Evolutionary conservation across 2,888 invertebrate genomes (phyloP), one percentile per base, ranked within the genome.

Genomic region (Phorcus lineatus): DNA sequence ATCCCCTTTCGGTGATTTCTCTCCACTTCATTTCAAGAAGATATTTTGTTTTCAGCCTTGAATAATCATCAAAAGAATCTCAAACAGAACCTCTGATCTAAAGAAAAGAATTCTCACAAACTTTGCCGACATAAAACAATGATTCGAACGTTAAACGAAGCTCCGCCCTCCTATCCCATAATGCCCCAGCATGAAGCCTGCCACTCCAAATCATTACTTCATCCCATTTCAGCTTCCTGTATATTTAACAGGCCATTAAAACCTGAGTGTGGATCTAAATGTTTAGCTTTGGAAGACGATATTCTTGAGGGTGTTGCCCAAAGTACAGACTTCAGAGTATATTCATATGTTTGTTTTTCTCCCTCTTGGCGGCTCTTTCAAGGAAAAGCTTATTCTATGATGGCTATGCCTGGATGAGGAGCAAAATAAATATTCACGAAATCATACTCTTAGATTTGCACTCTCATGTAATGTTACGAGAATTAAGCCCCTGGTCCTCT

Each of bases 331-430:
- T 70, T 70, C 9, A 19, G 36, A 70, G 40, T 36, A 36, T 70
- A 70, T 70, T 70, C 70, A 70, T 40, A 70, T 70, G 70, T 70
- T 70, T 70, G 24, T 70, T 70, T 70, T 70, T 24, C 70, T 70
- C 31, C 40, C 36, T 13, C 28, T 24, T 13, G 28, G 24, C 62
- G 13, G 62, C 36, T 19, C 70, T 70, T 70, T 40, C 70, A 31
- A 70, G 19, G 40, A 70, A 31, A 70, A 19, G 19, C 70, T 70
- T 70, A 36, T 70, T 19, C 70, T 7, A 17, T 40, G 24, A 62
- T 70, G 28, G 70, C 70, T 70, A 36, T 36, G 70, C 19, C 19
- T 40, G 31, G 70, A 17, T 17, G 70, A 70, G 28, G 70, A 70
- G 70, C 9, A 36, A 70, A 70, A 70, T 70, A 70, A 70, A 70